Base-by-base conservation (phyloP, 1,140 invertebrate species). In the Eupeodes corollae region DNA sequence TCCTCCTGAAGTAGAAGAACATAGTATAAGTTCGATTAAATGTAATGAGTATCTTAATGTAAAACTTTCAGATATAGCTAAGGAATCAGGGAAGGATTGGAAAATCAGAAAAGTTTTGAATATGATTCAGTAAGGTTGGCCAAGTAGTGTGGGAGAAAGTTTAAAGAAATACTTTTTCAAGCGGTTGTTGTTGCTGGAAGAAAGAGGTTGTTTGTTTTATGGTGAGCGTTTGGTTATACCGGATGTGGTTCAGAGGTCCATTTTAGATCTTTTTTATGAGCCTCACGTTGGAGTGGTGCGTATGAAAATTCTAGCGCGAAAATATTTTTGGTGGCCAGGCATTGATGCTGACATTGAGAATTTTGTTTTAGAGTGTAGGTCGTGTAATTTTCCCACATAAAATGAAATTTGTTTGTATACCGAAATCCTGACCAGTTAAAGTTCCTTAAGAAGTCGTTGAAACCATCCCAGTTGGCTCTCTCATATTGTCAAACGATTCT, bases 201-300 rank as follows among this genome's bases (percentile, higher is more conserved):
- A 48, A 43, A 21, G 35, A 13, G 34, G 32, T 14, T 48, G 40
- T 42, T 19, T 48, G 6, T 48, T 43, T 33, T 48, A 48, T 49
- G 48, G 48, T 2, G 42, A 44, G 11, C 11, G 48, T 10, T n/a
- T 49, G 2, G 35, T 44, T 16, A 41, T 49, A 14, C 48, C 48
- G n/a, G 13, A 44, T 18, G 5, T 21, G 14, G 40, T 49, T 16
- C n/a, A 18, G 3, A 8, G 8, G 3, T 5, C 21, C 3, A 26
- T 26, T 26, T 26, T 26, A 26, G 8, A 3, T 3, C 8, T 26
- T 5, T 26, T 26, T 5, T 8, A 26, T 26, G 21, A 26, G 3
- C 3, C 21, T 3, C 21, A 26, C 8, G 8, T 26, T 5, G 8
- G 21, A 26, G 21, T 26, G 3, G 21, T 26, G 21, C 21, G 21